Percentiles rank a stretch among this genome's conserved stretches.
Conservation (phyloP, 37 sponge, comb jelly and placozoan species). For the Haliclona indistincta region DNA sequence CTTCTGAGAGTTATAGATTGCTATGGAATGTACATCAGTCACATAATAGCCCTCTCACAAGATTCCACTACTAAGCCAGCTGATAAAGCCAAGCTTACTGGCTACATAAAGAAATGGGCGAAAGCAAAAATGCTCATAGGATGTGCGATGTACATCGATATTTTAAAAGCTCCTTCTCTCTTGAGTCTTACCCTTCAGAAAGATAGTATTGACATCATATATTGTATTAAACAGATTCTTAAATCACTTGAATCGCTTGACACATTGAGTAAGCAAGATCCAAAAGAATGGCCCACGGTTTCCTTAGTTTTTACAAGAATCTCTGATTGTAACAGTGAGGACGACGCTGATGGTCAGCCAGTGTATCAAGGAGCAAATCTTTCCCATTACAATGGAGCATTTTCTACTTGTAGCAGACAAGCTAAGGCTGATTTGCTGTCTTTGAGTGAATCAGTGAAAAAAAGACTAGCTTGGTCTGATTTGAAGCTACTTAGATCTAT, state of each 20-base stretch:
- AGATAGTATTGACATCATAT: constrained; percentile 25
- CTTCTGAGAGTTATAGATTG: constrained; percentile 58
- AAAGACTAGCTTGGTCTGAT: constrained; percentile 56
- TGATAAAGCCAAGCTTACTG: constrained; percentile 36
- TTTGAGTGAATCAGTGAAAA: constrained; percentile 35
- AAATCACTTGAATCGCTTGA: constrained; percentile 36
- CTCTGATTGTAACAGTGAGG: too few relatives aligned
- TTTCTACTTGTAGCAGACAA: not conserved
- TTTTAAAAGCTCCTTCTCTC: constrained; percentile 49
- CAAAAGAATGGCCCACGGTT: constrained; percentile 49
- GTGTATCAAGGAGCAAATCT: constrained; percentile 41
- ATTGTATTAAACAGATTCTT: constrained; percentile 46
- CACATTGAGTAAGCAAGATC: constrained; percentile 19
- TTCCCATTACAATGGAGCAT: constrained; percentile 10
- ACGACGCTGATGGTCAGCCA: constrained; percentile 21
- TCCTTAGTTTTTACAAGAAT: constrained; percentile 19
- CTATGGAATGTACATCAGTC: constrained; percentile 48
- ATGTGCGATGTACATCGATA: constrained; percentile 50
- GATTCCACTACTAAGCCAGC: constrained; percentile 22
- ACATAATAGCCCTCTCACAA: constrained; percentile 19
- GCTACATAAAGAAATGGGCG: constrained; percentile 51
- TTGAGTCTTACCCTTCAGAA: constrained; percentile 59
- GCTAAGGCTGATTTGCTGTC: constrained; percentile 30
- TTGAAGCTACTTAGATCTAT: constrained; percentile 34
- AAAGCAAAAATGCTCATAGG: constrained; percentile 37